These are phyloP conservation scores for Coptodon bakossiorum DNA, from an alignment of 2,113 vertebrate genomes.

Conservation along the genomic window DNA sequence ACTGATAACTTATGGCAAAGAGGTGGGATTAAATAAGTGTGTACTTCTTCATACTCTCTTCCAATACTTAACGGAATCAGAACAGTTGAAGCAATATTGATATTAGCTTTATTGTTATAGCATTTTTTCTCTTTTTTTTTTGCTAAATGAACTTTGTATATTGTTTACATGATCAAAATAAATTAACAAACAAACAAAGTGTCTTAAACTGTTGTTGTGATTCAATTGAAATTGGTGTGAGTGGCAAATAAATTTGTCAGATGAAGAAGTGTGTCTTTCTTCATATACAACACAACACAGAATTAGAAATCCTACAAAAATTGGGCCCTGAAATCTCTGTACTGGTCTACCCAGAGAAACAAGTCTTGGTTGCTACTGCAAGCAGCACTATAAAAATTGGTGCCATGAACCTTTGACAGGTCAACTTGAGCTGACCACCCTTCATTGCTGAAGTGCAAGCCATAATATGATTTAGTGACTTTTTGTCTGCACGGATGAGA, in stretches of 20 bases:
- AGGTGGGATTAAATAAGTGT: background rate
- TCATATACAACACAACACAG: background rate
- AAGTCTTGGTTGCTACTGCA: background rate
- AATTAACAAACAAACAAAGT: background rate
- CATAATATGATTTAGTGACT: background rate
- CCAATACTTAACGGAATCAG: background rate
- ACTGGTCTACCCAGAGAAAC: background rate
- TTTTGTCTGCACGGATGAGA: background rate
- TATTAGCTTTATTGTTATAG: background rate
- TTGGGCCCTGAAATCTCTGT: background rate
- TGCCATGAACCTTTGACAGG: background rate
- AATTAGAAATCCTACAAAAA: background rate
- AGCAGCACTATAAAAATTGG: background rate
- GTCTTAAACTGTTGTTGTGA: background rate
- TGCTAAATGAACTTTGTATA: background rate
- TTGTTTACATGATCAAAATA: background rate
- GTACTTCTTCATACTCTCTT: background rate
- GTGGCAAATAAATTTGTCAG: background rate
- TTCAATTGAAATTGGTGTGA: background rate
- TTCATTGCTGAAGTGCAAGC: background rate
- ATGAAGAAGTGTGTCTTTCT: background rate
- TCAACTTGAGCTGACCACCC: background rate
- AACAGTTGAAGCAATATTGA: background rate
- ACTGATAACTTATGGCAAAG: background rate
- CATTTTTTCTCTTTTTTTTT: background rate